Evolutionary conservation across 2,797 vertebrate species (phyloP), one percentile per base, ranked within the genome.

Genomic region (Pelochelys cantorii): DNA sequence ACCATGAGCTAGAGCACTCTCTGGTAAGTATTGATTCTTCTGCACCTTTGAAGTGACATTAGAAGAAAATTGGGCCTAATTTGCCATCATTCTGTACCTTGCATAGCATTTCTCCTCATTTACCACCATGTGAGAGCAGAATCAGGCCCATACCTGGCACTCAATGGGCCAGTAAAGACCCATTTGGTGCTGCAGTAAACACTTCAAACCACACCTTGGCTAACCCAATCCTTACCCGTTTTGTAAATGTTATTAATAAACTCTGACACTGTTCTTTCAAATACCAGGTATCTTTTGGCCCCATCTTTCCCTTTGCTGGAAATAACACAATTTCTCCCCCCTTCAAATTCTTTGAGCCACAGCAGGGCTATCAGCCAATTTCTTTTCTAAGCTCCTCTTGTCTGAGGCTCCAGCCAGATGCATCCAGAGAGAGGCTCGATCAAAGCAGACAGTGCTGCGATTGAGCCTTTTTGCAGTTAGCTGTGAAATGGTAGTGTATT

Each of bases 311-410:
- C 48, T 88, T 13, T 3, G 0, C 80, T 95, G 92, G 65, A 95
- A 97, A 93, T 94, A 95, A 87, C 11, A 6, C 4, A 0, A 75
- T 81, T 56, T 34, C 80, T 87, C 60, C 15, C 1, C 11, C 3
- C 15, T 96, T 96, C 1, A 4, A 88, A 97, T 94, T 93, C 81
- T 93, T 97, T 96, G 77, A 87, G 92, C 92, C 94, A 84, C 89
- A 88, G 55, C 55, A 71, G 90, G 97, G 97, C 96, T 14, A 91
- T 79, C 86, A 81, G 96, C 97, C 97, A 98, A 62, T 80, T 97
- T 87, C 89, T 94, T 96, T 94, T 97, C 97, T 97, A 95, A 98
- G 95, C 95, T 95, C 88, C 96, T 94, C 97, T 97, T 98, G 97
- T 98, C 90, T 84, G 79, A 89, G 85, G 59, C 82, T 97, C 82